Evolutionary conservation across 2,888 invertebrate species (phyloP).

Genomic region (Dyspetes luteomarginatus): DNA sequence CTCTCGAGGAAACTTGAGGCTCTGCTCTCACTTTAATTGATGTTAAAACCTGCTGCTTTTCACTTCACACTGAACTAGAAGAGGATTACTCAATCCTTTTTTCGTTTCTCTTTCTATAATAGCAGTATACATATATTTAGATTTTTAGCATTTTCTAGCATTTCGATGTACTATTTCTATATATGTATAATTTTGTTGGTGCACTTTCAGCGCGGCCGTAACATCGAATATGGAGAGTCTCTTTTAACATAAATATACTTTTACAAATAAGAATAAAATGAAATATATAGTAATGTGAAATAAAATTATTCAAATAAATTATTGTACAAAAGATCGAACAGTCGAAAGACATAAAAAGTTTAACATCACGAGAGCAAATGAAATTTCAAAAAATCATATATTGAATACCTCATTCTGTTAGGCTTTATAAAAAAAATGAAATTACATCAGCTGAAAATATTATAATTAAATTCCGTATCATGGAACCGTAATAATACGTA

Average conservation of each 20-base stretch:
- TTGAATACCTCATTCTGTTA: too few species aligned
- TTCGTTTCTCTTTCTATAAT: not conserved
- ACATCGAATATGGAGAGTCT: not conserved
- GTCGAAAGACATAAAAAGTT: too few species aligned
- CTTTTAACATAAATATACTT: not conserved
- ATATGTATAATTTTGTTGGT: not conserved
- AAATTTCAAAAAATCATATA: too few species aligned
- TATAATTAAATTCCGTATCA: too few species aligned
- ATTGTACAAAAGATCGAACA: too few species aligned
- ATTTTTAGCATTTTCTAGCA: not conserved
- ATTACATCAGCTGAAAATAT: too few species aligned
- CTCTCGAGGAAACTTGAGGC: slow-evolving; percentile 60
- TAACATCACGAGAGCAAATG: too few species aligned
- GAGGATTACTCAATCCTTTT: slow-evolving; percentile 63
- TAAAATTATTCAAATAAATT: too few species aligned
- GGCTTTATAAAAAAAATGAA: too few species aligned
- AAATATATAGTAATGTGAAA: not conserved
- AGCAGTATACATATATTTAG: too few species aligned
- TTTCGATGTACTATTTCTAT: not conserved
- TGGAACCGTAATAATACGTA: too few species aligned
- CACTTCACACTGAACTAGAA: slow-evolving; percentile 16
- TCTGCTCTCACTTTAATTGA: slow-evolving; percentile 78
- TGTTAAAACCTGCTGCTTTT: slow-evolving; percentile 69
- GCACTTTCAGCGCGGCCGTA: not conserved
- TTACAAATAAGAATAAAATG: not conserved